These are phyloP conservation scores for Drosophila elegans DNA, from an alignment of 1,140 invertebrate genomes.

Conservation along the genomic window DNA sequence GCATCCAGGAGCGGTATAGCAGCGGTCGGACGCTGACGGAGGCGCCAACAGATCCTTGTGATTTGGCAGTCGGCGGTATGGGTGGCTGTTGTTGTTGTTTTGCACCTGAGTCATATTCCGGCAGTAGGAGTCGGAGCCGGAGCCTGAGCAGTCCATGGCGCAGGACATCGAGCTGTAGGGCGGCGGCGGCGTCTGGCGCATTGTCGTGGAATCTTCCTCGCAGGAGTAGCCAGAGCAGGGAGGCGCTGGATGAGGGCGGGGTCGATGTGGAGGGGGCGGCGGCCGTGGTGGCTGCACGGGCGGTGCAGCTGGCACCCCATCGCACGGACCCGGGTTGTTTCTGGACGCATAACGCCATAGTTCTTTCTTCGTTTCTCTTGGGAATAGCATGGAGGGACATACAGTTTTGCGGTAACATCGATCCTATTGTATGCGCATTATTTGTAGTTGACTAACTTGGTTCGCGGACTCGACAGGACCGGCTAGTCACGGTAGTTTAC, in stretches of 20 bases:
- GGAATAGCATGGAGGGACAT: constrained; percentile 85
- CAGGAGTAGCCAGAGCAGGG: constrained; percentile 33
- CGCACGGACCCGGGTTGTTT: constrained; percentile 81
- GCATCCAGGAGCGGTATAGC: constrained; percentile 64
- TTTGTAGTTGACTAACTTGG: constrained; percentile 74
- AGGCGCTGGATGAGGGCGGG: constrained; percentile 52
- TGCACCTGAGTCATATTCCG: constrained; percentile 25
- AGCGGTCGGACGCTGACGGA: constrained; percentile 37
- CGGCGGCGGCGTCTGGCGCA: constrained; percentile 65
- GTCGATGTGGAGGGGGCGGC: constrained; percentile 75
- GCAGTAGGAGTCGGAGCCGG: constrained; percentile 49
- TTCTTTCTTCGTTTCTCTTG: constrained; percentile 80
- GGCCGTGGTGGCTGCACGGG: constrained; percentile 75
- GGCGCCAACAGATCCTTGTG: constrained; percentile 25
- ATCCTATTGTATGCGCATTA: constrained; percentile 84
- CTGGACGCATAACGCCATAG: constrained; percentile 84
- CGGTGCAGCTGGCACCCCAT: constrained; percentile 56
- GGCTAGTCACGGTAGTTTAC: constrained; percentile 59
- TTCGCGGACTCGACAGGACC: constrained; percentile 61
- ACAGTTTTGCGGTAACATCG: constrained; percentile 85
- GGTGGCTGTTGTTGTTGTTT: constrained; percentile 43
- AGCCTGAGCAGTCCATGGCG: constrained; percentile 62
- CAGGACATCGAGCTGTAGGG: constrained; percentile 63
- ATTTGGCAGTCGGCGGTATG: constrained; percentile 43
- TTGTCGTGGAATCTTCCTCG: constrained; percentile 43